Base-by-base conservation (phyloP, 2,888 invertebrate species). In the Clistopyga incitator region DNA sequence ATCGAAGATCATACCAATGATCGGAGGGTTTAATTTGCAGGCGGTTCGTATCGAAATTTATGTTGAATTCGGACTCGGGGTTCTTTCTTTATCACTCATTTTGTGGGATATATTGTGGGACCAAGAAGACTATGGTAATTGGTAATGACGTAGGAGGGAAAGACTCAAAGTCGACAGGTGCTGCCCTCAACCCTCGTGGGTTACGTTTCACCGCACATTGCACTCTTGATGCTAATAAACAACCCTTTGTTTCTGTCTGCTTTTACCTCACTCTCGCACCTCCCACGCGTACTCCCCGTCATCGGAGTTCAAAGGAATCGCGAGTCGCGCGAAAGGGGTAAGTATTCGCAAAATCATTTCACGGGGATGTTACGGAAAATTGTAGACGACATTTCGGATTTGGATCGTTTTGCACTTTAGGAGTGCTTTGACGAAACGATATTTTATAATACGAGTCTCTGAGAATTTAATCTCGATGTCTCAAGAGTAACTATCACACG, bases 101-200 rank as follows among this genome's bases (percentile, higher is more conserved):
- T 8, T 25, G n/a, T 3, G 25, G 8, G n/a, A 45, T 20, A 52
- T 20, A 11, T 54, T n/a, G 50, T 15, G 3, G 45, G 15, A 15
- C 45, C 15, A 45, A 15, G 45, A 15, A 25, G 25, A 18, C n/a
- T n/a, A 47, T 20, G 50, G 50, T 50, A 47, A 38, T 3, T 3
- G 29, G 29, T 29, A 29, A 29, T 4, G 29, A 38, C 38, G 10
- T n/a, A 20, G 18, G 4, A 50, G n/a, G 6, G 18, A 18, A 50
- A 38, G n/a, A 47, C 50, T n/a, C n/a, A 6, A 18, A 29, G 15
- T 71, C 38, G 54, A 56, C 54, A 52, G 42, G 52, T 71, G 70
- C 54, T 71, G 70, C 70, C 54, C 68, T 34, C 68, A 13, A 20
- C 52, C 34, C 38, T 56, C 38, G 38, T 20, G 18, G 13, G 18